Evolutionary conservation across 2,888 invertebrate genomes (phyloP), one percentile per base, ranked within the genome.

Genomic region (Cheilosia variabilis): DNA sequence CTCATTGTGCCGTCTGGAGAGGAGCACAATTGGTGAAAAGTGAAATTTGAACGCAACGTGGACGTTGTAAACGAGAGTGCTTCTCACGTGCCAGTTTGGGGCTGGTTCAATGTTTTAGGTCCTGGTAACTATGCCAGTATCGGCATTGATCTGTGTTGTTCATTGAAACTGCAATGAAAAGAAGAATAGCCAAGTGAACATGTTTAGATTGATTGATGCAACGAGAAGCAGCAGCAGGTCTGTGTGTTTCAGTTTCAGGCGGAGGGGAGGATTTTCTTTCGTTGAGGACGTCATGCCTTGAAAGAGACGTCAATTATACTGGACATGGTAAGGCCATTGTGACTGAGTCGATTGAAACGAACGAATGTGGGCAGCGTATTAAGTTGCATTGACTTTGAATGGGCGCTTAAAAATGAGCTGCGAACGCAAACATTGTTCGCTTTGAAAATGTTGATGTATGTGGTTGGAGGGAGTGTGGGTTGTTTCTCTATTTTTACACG

Each of bases 71-170:
- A 60, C 80, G 80, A 86, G 84, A 86, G 84, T 86, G 69, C 75
- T 86, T 86, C 84, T 86, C 84, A 86, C 84, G 84, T 86, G 80
- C 84, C 80, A 75, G 57, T 80, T 84, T 47, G 68, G 45, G 55
- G 63, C 73, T 75, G 79, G 79, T 79, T 86, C 76, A 63, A 55
- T 80, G 75, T 17, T 79, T 86, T 65, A 65, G 76, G 73, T 84
- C 77, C 72, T 78, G 78, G 71, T 73, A 53, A 50, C 73, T 57
- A 37, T 60, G 50, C 62, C 55, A 50, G 50, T 68, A 78, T 78
- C 83, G 27, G 62, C 34, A 55, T 17, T 66, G 72, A 78, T 69
- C 78, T 47, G 69, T 63, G 62, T 43, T 60, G 58, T 45, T 37
- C 58, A 63, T 65, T 66, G 52, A 65, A 53, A 52, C 15, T 45